Base-by-base conservation (phyloP, 2,888 invertebrate species). In the Halictus ligatus region DNA sequence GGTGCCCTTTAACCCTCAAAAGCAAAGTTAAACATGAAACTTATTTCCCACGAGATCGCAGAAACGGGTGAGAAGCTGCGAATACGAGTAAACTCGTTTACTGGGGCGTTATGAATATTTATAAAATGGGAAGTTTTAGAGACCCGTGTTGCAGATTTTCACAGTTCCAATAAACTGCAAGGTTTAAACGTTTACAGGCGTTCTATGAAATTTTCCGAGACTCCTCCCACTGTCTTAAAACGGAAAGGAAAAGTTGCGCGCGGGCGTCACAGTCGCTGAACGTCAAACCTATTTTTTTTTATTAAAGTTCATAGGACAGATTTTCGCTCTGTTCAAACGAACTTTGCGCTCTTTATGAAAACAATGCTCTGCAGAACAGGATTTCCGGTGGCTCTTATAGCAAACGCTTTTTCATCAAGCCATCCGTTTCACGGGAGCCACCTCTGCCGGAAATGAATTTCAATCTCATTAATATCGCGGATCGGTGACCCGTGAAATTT, bases 401-500 rank as follows among this genome's bases (percentile, higher is more conserved):
- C 2, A n/a, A 25, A 46, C 43, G 48, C 60, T 73, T 25, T 50
- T 64, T 21, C 35, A 10, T 40, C 29, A 13, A 67, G 29, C 8
- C 35, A 35, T 5, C 15, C 29, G 35, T 40, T 40, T 25, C 25
- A 15, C 2, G 13, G 15, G 46, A 15, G 25, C 3, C 0, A 48
- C 15, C 46, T 48, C 46, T 43, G 40, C 48, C 46, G 25, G 25
- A 58, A 74, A 82, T 69, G 69, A 82, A 82, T 69, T 82, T 48
- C 48, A 73, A 29, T 69, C 67, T 58, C 69, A 75, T 74, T 67
- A 78, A 71, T 73, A 46, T 67, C 10, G 35, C 29, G 35, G 64
- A 71, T 50, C 58, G 21, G 71, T 29, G 67, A 43, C 25, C 40
- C 29, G 40, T 76, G n/a, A 76, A 72, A 77, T 83, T 76, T 82